phyloP scores from a whole-genome alignment of 2,797 vertebrate genomes.

The Pangasius krempfi region DNA sequence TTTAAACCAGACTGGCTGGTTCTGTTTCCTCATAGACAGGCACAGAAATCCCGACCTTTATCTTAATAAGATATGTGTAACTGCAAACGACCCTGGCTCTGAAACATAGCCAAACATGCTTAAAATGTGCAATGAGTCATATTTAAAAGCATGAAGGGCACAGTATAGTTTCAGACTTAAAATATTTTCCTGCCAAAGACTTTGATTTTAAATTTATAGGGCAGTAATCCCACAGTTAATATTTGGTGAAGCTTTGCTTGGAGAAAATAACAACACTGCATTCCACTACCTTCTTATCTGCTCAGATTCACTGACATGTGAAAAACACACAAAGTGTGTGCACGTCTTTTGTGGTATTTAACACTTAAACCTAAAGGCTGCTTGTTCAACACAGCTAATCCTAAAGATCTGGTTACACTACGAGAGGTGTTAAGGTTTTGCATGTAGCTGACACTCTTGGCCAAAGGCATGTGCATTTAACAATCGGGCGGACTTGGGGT shows the following conservation, averaged over 20 bases:
- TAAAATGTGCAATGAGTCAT: neutral
- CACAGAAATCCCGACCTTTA: neutral
- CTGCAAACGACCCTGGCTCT: neutral
- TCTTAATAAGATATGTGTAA: neutral
- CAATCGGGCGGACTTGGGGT: neutral
- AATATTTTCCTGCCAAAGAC: neutral
- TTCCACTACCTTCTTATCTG: neutral
- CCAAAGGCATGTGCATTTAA: slow-evolving; percentile 4
- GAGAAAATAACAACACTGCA: neutral
- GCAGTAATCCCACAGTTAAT: neutral
- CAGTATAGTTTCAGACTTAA: neutral
- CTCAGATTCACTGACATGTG: slow-evolving; percentile 5
- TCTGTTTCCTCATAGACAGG: slow-evolving; percentile 26
- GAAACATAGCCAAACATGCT: neutral
- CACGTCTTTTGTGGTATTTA: slow-evolving; percentile 24
- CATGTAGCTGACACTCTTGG: neutral
- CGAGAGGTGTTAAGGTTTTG: neutral
- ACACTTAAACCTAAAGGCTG: neutral
- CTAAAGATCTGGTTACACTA: slow-evolving; percentile 21
- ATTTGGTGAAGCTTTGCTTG: neutral
- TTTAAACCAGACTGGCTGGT: slow-evolving; percentile 48
- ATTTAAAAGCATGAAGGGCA: neutral
- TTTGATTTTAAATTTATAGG: neutral
- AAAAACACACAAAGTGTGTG: neutral
- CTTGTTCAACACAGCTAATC: slow-evolving; percentile 32